Conservation (phyloP, 2,113 vertebrate genomes). For the Cacatua alba region DNA sequence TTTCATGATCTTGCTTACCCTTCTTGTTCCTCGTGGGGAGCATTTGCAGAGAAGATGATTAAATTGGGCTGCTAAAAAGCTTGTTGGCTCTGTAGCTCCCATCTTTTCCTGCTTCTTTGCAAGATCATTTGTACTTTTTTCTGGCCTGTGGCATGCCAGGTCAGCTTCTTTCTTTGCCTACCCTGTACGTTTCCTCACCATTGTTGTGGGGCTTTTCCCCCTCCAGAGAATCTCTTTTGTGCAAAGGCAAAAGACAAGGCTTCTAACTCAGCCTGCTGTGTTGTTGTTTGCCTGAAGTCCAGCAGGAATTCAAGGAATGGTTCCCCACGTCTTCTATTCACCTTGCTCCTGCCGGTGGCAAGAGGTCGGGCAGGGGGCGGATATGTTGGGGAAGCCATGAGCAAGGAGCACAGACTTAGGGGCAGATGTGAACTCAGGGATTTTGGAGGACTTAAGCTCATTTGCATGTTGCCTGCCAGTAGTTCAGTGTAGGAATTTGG, state of each 20-base stretch:
- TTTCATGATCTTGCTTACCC: constrained; percentile 60
- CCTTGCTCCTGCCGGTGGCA: constrained; percentile 33
- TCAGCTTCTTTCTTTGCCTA: constrained; percentile 62
- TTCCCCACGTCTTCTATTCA: constrained; percentile 57
- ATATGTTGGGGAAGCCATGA: not conserved
- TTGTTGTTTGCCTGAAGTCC: constrained; percentile 61
- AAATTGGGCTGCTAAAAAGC: constrained; percentile 55
- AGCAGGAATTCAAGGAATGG: constrained; percentile 63
- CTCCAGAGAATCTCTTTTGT: constrained; percentile 58
- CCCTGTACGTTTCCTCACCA: constrained; percentile 54
- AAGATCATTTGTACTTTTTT: constrained; percentile 56
- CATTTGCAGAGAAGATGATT: constrained; percentile 63
- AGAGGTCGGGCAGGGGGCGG: not conserved
- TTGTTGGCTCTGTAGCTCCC: not conserved
- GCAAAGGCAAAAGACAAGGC: constrained; percentile 49
- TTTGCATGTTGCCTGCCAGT: not conserved
- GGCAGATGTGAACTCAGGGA: not conserved
- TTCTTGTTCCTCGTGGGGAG: constrained; percentile 59
- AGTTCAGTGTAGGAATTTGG: constrained; percentile 9
- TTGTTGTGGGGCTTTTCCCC: constrained; percentile 54
- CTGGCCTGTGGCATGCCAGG: constrained; percentile 35
- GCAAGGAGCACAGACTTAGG: not conserved
- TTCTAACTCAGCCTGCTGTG: constrained; percentile 62
- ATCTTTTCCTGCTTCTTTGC: constrained; percentile 57
- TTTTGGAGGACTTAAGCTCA: constrained; percentile 1